These are phyloP conservation scores for Caenorhabditis briggsae DNA, from an alignment of 1,140 invertebrate species.

Conservation along the genomic window DNA sequence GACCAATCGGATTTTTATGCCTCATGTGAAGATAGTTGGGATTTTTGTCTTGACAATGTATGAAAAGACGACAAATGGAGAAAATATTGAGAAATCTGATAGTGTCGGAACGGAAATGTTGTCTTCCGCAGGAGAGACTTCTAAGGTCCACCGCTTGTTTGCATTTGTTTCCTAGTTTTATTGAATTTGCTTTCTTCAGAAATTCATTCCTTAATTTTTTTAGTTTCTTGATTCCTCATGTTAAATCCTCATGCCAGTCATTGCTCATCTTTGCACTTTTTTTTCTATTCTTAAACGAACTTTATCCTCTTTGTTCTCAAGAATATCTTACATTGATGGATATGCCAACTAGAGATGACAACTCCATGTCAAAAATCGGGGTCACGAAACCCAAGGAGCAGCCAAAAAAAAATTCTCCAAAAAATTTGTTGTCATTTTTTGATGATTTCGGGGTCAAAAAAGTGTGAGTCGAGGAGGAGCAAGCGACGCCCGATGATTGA, in stretches of 20 bases:
- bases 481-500: slow-evolving; percentile 31
- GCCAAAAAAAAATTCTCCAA: neutral
- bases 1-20: slow-evolving; percentile 12
- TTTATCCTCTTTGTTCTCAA: neutral
- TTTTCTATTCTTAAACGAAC: neutral
- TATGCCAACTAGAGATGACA: slow-evolving; percentile 24
- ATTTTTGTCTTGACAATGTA: slow-evolving; percentile 1
- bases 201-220: neutral
- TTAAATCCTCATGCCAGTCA: no score
- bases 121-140: slow-evolving; percentile 7
- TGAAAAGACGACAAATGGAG: neutral
- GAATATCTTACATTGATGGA: slow-evolving; percentile 28
- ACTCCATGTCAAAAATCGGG: slow-evolving; percentile 38
- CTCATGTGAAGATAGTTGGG: neutral
- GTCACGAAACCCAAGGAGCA: neutral
- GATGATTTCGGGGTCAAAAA: neutral
- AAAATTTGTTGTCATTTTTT: slow-evolving; percentile 11
- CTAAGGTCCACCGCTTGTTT: slow-evolving; percentile 15
- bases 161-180: slow-evolving; percentile 10
- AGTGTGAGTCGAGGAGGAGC: neutral
- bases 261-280: neutral
- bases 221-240: neutral
- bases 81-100: slow-evolving; percentile 38
- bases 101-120: slow-evolving; percentile 39
- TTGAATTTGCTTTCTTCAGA: slow-evolving; percentile 5